Base-by-base conservation (phyloP, 2,797 vertebrate species). In the Amniataba percoides region DNA sequence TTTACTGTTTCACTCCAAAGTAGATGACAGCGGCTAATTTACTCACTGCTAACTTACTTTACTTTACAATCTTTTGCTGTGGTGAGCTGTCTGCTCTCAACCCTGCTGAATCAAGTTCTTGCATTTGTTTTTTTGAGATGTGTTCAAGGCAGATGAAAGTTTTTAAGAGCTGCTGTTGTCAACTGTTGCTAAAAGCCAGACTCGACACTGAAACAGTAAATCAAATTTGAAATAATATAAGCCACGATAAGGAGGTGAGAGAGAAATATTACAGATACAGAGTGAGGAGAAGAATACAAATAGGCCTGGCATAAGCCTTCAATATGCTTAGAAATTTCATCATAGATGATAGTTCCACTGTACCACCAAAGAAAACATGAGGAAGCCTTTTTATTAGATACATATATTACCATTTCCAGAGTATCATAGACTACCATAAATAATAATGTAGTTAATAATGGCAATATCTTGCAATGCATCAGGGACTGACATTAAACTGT, bases 361-460 rank as follows among this genome's bases (percentile, higher is more conserved):
- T 36, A 36, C 19, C 14, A 51, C 31, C 9, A 21, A 76, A 73
- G 12, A 56, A 74, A 74, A 52, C 7, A 15, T n/a, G 2, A 16
- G 8, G 56, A 15, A 42, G 6, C 1, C 1, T 71, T 71, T 68
- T 49, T 34, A 71, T 51, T 70, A 55, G 27, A 46, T 36, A 61
- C 12, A 64, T 46, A 19, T 53, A 55, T 55, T 34, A 62, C 31
- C 74, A 53, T 66, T 68, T 60, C 9, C 27, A 40, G 63, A 51
- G 62, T n/a, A n/a, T n/a, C n/a, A n/a, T n/a, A n/a, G 31, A 55
- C 46, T 27, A 56, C 45, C 42, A 46, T n/a, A 57, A 56, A 49
- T 39, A 69, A 61, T 57, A 59, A 48, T 25, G 15, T n/a, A 52
- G n/a, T 70, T 56, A 67, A 56, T 60, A 66, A 58, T 12, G 52